A percentile compares a stretch with the other conserved stretches of the same genome.
Conservation (phyloP, 2,113 vertebrate species). For the Plotosus lineatus region DNA sequence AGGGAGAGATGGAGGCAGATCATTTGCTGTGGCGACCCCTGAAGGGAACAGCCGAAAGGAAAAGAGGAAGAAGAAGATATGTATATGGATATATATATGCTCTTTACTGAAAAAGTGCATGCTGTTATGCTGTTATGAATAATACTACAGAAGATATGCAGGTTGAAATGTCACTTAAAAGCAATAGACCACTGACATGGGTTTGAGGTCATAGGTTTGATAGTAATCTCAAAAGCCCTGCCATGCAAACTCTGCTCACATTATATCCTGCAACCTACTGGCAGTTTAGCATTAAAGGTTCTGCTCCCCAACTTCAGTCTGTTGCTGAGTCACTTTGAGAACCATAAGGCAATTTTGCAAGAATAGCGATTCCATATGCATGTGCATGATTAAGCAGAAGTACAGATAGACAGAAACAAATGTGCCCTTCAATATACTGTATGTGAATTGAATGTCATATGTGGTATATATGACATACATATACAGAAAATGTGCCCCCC, state of each 20-base stretch:
- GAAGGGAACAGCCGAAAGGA: no score
- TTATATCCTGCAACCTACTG: background rate
- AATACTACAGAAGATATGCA: conserved; percentile 7
- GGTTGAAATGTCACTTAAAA: conserved; percentile 39
- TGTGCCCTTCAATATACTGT: background rate
- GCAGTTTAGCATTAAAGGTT: conserved; percentile 17
- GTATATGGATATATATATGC: no score
- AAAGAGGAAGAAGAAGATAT: no score
- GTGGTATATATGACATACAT: no score
- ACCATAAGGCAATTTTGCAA: background rate
- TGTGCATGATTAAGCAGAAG: background rate
- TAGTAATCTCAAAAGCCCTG: conserved; percentile 43
- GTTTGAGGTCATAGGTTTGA: conserved; percentile 34
- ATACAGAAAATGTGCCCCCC: no score
- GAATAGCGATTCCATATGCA: background rate
- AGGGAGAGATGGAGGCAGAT: no score
- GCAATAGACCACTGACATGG: conserved; percentile 7
- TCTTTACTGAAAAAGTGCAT: background rate
- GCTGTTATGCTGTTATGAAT: conserved; percentile 16
- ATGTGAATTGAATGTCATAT: no score
- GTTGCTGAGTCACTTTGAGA: conserved; percentile 45
- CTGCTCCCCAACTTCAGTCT: conserved; percentile 5
- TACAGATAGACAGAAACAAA: background rate
- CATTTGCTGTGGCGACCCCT: no score
- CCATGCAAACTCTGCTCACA: conserved; percentile 18